A percentile compares a stretch with the other conserved stretches of the same genome.
These are phyloP conservation scores for Hyperoplus lanceolatus DNA, from an alignment of 2,797 vertebrate species.

Conservation along the genomic window DNA sequence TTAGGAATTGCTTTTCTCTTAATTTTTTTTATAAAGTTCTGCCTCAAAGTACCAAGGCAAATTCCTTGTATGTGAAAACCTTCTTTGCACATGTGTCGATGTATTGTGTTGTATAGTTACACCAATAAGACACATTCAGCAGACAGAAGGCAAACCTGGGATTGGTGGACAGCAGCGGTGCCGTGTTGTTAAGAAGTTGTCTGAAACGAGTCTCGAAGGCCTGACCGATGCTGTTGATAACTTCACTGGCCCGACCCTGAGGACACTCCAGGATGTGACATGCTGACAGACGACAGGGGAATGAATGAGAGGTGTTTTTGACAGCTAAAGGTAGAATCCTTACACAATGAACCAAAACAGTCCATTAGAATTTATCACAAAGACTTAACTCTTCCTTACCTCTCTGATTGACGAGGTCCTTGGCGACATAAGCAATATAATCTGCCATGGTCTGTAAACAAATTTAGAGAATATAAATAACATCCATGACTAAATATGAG, in stretches of 20 bases:
- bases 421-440: conserved; percentile 95
- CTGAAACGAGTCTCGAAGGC: conserved; percentile 94
- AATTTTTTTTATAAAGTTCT: too few relatives aligned
- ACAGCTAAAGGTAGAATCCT: not conserved
- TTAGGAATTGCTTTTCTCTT: too few relatives aligned
- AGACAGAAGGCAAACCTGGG: conserved; percentile 85
- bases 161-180: conserved; percentile 78
- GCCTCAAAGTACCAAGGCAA: too few relatives aligned
- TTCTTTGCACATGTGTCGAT: not conserved
- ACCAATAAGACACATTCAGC: not conserved
- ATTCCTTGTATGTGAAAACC: too few relatives aligned
- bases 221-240: conserved; percentile 93
- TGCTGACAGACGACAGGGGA: conserved; percentile 78
- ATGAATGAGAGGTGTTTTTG: conserved; percentile 13
- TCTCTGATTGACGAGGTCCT: conserved; percentile 93
- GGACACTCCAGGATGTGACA: conserved; percentile 95
- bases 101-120: not conserved
- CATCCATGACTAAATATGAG: not conserved
- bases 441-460: conserved; percentile 91
- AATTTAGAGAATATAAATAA: conserved; percentile 3
- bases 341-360: not conserved
- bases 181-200: conserved; percentile 90
- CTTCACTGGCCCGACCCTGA: conserved; percentile 87
- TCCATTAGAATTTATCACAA: too few relatives aligned
- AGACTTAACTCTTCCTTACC: conserved; percentile 77